Evolutionary conservation across 2,888 invertebrate genomes (phyloP).

Genomic region (Molanna angustata): DNA sequence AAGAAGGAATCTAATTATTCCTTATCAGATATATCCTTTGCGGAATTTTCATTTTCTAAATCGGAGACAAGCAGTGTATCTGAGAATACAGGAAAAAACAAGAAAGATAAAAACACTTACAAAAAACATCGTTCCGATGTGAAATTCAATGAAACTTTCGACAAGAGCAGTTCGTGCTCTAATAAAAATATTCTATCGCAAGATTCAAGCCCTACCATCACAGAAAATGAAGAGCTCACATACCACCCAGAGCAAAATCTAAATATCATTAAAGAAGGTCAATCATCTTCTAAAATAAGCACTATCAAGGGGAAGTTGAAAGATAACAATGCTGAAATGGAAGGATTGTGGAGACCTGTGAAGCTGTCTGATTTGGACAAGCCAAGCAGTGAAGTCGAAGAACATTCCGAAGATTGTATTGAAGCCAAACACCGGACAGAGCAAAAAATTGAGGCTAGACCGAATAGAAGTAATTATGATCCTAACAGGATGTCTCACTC

Average conservation of each 20-base stretch:
- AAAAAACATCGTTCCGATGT: constrained; percentile 14
- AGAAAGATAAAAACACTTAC: not conserved
- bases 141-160: constrained; percentile 19
- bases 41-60: constrained; percentile 12
- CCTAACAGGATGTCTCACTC: constrained; percentile 64
- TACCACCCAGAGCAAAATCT: constrained; percentile 13
- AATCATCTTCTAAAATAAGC: too few relatives aligned
- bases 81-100: constrained; percentile 3
- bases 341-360: constrained; percentile 54
- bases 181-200: constrained; percentile 13
- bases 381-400: constrained; percentile 52
- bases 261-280: too few relatives aligned
- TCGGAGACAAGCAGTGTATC: constrained; percentile 11
- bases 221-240: constrained; percentile 18
- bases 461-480: constrained; percentile 69
- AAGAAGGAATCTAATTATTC: constrained; percentile 19
- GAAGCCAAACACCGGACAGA: constrained; percentile 41
- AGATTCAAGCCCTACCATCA: constrained; percentile 15
- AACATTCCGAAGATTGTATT: too few relatives aligned
- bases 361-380: constrained; percentile 79
- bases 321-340: not conserved
- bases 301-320: not conserved
- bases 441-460: constrained; percentile 48
- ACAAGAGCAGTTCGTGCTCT: constrained; percentile 19
- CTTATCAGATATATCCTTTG: constrained; percentile 14